Evolutionary conservation across 2,113 vertebrate species (phyloP).

Genomic region (Gymnobelideus leadbeateri): DNA sequence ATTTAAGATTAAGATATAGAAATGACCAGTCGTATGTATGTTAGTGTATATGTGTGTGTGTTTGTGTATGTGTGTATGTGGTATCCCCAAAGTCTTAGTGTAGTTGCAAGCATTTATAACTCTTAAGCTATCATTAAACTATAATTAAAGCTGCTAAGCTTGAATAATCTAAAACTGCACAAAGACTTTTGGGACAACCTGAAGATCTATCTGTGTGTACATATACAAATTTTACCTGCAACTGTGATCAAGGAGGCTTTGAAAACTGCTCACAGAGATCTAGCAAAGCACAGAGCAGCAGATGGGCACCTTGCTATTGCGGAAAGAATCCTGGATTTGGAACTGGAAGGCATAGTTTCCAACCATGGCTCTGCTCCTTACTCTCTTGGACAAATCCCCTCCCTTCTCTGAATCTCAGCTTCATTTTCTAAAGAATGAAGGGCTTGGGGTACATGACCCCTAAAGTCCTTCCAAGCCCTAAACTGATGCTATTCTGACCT

Average conservation of each 20-base stretch:
- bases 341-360: not conserved
- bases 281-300: not conserved
- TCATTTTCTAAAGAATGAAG: not conserved
- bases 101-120: not conserved
- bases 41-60: too few relatives aligned
- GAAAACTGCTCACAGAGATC: not conserved
- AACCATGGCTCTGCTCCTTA: not conserved
- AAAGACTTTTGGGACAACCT: not conserved
- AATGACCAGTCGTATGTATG: not conserved
- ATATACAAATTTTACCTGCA: not conserved
- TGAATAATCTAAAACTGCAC: not conserved
- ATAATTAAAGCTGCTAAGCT: not conserved
- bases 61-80: too few relatives aligned
- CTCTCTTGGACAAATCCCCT: not conserved
- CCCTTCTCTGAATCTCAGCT: not conserved
- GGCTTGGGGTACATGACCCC: not conserved
- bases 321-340: not conserved
- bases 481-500: not conserved
- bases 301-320: not conserved
- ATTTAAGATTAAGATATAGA: not conserved
- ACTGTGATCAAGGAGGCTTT: not conserved
- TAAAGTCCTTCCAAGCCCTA: not conserved
- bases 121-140: not conserved
- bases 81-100: not conserved
- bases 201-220: not conserved